Percentiles rank a stretch among this genome's conserved stretches.
Conservation (phyloP, 2,888 invertebrate species). For the Lamellibrachia satsuma region DNA sequence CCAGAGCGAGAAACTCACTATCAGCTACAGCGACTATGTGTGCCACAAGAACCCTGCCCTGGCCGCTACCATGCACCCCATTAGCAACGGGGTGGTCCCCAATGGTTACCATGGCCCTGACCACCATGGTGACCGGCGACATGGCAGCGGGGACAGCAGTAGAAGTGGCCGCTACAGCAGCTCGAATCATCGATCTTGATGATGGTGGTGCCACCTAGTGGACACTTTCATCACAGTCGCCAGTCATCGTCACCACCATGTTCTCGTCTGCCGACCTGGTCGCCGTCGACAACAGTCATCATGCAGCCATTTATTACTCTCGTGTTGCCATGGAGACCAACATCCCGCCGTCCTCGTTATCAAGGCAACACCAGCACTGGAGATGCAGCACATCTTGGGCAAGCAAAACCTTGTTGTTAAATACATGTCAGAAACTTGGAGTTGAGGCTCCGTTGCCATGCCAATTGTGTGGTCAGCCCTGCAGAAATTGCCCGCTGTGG, state of each 20-base stretch:
- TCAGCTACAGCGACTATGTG: conserved; percentile 60
- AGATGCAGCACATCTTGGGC: neutral
- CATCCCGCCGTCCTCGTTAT: neutral
- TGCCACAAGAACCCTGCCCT: conserved; percentile 18
- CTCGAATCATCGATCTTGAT: neutral
- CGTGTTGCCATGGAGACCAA: neutral
- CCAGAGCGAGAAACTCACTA: conserved; percentile 90
- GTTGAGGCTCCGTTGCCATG: neutral
- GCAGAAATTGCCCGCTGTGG: neutral
- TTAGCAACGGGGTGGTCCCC: neutral
- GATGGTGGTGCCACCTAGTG: neutral
- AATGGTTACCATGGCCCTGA: neutral
- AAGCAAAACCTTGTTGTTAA: neutral
- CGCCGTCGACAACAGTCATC: neutral
- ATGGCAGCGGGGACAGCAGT: neutral
- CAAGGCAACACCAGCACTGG: neutral
- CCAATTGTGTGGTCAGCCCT: neutral
- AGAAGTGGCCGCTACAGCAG: neutral
- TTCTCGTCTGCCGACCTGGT: neutral
- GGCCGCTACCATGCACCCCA: neutral
- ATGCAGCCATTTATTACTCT: neutral
- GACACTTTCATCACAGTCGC: neutral
- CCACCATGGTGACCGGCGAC: neutral
- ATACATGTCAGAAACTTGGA: neutral
- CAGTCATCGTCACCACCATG: neutral